phyloP scores from a whole-genome alignment of 2,113 vertebrate genomes.

The Paramisgurnus dabryanus region DNA sequence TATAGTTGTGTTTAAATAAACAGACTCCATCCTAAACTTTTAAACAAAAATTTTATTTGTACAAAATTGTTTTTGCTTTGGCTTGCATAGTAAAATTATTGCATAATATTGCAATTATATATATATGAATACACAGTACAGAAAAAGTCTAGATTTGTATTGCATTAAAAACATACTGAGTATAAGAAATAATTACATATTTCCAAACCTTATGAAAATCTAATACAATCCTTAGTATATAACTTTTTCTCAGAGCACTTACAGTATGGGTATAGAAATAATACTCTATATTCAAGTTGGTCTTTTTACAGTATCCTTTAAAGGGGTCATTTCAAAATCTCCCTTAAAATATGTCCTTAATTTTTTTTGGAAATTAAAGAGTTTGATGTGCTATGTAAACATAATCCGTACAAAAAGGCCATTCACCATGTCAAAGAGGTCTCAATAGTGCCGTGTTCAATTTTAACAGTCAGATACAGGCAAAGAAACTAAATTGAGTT shows the following conservation, averaged over 20 bases:
- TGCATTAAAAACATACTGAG: neutral
- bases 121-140: neutral
- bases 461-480: too few species aligned
- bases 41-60: conserved; percentile 32
- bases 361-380: too few species aligned
- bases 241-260: neutral
- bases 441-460: too few species aligned
- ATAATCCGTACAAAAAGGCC: too few species aligned
- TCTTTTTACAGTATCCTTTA: too few species aligned
- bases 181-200: too few species aligned
- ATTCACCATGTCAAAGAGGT: too few species aligned
- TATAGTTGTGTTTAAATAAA: neutral
- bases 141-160: neutral
- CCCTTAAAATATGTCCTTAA: too few species aligned
- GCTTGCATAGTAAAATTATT: neutral
- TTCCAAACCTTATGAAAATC: neutral
- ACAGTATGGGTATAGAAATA: neutral
- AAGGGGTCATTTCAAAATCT: too few species aligned
- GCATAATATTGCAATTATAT: too few species aligned
- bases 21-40: neutral
- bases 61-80: conserved; percentile 4
- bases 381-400: too few species aligned
- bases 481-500: too few species aligned
- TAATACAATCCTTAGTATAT: neutral
- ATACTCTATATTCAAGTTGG: neutral